Evolutionary conservation across 2,797 vertebrate genomes (phyloP), one percentile per base, ranked within the genome.

Genomic region (Decapterus maruadsi): DNA sequence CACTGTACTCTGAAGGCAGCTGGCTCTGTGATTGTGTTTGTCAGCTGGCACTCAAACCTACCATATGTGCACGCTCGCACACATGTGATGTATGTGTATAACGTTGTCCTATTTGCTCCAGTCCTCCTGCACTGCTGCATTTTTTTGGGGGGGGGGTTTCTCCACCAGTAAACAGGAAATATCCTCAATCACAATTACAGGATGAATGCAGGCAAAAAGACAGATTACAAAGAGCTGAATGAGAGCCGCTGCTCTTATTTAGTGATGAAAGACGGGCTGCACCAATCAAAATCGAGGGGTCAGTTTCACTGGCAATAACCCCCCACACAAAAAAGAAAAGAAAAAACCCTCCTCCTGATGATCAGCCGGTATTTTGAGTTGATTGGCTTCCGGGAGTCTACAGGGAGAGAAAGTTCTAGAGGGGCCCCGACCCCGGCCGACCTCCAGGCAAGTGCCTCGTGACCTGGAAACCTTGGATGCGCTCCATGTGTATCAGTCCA

Each of bases 281-380:
- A 67, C 81, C 38, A 75, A 31, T 60, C 64, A 57, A 66, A 82
- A 58, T 62, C n/a, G 82, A 84, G 71, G 71, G 76, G 85, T 90
- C 78, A 71, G 78, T 92, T 85, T 90, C 90, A 91, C 90, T 86
- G 73, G 84, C 66, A 94, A 88, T 93, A 92, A 89, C 63, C 62
- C 20, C 61, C 74, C 46, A 66, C 26, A n/a, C 26, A 26, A 26
- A 26, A 26, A n/a, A n/a, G n/a, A n/a, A n/a, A n/a, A n/a, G n/a
- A n/a, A n/a, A 26, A 26, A 45, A 4, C 46, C 51, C 34, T 36
- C 34, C 34, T 36, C 34, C 14, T 78, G 43, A 85, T 77, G 77
- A 87, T 87, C 84, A 75, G 82, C 34, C 59, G 2, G 40, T 48
- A 66, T 92, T 84, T 93, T 77, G 91, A 93, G 85, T 90, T 83